These are phyloP conservation scores for Agriopis marginaria DNA, from an alignment of 2,888 invertebrate species.

Conservation along the genomic window DNA sequence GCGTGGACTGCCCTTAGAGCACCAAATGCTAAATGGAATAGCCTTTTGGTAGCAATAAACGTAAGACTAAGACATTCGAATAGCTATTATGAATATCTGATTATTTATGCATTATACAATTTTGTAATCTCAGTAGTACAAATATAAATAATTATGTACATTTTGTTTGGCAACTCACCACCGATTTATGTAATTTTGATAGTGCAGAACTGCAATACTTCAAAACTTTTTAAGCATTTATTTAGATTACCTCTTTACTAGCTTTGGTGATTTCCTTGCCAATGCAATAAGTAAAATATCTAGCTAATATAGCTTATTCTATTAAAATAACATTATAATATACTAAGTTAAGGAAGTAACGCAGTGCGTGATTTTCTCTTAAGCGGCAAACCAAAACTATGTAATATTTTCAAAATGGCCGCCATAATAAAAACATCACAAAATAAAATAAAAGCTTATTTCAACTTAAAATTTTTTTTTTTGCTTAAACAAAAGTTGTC, in stretches of 20 bases:
- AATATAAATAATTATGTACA: not conserved
- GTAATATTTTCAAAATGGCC: too few species aligned
- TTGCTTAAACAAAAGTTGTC: too few species aligned
- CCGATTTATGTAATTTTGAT: not conserved
- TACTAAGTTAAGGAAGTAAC: not conserved
- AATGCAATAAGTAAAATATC: not conserved
- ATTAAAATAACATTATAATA: not conserved
- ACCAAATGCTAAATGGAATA: too few species aligned
- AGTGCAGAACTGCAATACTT: not conserved
- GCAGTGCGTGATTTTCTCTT: too few species aligned
- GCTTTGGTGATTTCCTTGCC: not conserved
- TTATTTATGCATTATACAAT: not conserved
- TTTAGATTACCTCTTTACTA: constrained; percentile 3
- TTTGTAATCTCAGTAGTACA: constrained; percentile 2
- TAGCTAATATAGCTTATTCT: too few species aligned
- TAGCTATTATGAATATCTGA: not conserved
- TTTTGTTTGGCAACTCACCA: not conserved
- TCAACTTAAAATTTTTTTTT: too few species aligned
- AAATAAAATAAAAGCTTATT: too few species aligned
- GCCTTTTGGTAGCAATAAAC: too few species aligned
- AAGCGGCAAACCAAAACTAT: too few species aligned
- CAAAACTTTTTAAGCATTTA: not conserved
- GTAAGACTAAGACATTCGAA: not conserved
- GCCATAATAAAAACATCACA: too few species aligned
- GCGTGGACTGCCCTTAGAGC: too few species aligned